phyloP scores from a whole-genome alignment of 2,888 invertebrate genomes.

The Argyresthia albistria region DNA sequence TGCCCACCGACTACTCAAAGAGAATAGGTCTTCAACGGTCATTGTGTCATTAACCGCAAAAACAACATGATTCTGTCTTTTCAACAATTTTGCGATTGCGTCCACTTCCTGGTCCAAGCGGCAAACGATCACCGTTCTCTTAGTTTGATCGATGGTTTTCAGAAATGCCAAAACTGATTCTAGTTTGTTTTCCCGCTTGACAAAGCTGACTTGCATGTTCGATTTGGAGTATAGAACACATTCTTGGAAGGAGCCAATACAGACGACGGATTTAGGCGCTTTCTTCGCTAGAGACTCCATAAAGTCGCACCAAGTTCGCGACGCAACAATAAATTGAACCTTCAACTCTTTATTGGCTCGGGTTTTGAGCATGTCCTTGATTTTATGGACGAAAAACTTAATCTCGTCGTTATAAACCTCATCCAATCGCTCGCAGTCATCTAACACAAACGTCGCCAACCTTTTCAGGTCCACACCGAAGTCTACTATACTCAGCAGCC shows the following conservation, averaged over 20 bases:
- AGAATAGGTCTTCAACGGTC: slow-evolving; percentile 48
- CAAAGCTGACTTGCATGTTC: slow-evolving; percentile 42
- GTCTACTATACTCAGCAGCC: slow-evolving; percentile 40
- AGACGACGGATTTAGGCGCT: slow-evolving; percentile 74
- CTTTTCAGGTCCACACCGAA: slow-evolving; percentile 71
- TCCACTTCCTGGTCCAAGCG: slow-evolving; percentile 69
- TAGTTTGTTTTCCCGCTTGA: slow-evolving; percentile 50
- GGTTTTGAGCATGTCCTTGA: slow-evolving; percentile 50
- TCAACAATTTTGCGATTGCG: slow-evolving; percentile 31
- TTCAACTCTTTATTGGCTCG: slow-evolving; percentile 47
- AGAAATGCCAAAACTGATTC: slow-evolving; percentile 59
- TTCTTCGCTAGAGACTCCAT: slow-evolving; percentile 69
- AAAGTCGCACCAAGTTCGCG: slow-evolving; percentile 75
- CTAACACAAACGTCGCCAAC: slow-evolving; percentile 78
- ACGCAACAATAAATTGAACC: slow-evolving; percentile 74
- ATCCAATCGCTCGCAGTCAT: slow-evolving; percentile 78
- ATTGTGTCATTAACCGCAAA: slow-evolving; percentile 41
- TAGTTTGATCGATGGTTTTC: slow-evolving; percentile 41
- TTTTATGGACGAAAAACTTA: slow-evolving; percentile 44
- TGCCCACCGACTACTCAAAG: slow-evolving; percentile 42
- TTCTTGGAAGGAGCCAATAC: slow-evolving; percentile 81
- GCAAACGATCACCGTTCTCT: slow-evolving; percentile 76
- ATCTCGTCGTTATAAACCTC: slow-evolving; percentile 63
- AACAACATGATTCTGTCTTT: slow-evolving; percentile 24
- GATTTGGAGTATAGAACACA: slow-evolving; percentile 79